Conservation (phyloP, 2,113 vertebrate species). For the Barnardius zonarius region DNA sequence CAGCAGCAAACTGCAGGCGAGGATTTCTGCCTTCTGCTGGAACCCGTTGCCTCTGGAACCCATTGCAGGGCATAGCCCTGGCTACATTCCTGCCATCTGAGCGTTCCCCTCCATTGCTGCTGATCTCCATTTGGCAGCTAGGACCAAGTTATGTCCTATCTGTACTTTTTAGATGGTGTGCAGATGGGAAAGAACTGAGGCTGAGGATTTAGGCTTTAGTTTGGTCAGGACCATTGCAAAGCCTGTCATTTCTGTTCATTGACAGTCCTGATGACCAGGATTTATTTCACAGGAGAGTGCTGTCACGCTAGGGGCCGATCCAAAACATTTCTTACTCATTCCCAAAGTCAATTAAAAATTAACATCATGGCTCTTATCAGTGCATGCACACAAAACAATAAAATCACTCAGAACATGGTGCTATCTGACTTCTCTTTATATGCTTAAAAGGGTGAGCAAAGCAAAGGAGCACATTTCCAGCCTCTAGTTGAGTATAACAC, state of each 20-base stretch:
- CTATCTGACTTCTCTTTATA: conserved; percentile 18
- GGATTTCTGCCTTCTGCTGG: background rate
- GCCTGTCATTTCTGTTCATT: background rate
- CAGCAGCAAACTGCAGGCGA: background rate
- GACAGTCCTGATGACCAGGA: background rate
- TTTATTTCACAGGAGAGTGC: background rate
- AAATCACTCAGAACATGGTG: background rate
- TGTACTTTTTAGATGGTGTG: background rate
- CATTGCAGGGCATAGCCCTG: background rate
- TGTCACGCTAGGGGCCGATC: background rate
- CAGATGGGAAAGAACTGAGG: background rate
- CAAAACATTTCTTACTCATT: background rate
- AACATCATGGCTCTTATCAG: background rate
- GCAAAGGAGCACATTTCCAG: conserved; percentile 28
- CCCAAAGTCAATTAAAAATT: background rate
- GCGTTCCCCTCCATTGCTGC: background rate
- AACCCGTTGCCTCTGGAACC: background rate
- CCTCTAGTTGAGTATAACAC: background rate
- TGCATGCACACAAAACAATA: background rate
- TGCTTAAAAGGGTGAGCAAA: conserved; percentile 29
- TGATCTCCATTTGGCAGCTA: background rate
- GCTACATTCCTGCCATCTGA: background rate
- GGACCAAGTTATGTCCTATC: background rate
- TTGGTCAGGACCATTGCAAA: background rate
- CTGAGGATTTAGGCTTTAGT: background rate